Evolutionary conservation across 2,113 vertebrate genomes (phyloP), one percentile per base, ranked within the genome.

Genomic region (Paracanthobrama guichenoti): DNA sequence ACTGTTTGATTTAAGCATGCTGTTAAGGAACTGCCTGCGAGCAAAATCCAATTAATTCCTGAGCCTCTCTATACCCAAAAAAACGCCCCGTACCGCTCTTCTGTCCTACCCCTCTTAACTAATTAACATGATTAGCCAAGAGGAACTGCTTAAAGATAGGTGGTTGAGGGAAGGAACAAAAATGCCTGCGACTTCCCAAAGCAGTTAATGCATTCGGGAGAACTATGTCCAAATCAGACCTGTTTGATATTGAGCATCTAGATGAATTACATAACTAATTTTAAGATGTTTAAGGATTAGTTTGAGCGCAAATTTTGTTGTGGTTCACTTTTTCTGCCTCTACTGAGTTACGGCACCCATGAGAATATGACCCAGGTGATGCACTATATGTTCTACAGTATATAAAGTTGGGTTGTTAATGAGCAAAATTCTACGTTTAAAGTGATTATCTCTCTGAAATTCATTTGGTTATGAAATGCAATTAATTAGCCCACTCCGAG

Each of bases 1-100:
- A 84, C 89, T 92, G 86, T 93, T 90, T 89, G 84, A 90, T 88
- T 88, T 90, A 89, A 89, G 84, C 75, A 90, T 88, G 50, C 74
- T 89, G 85, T 90, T 89, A 87, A 85, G 86, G 83, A 77, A 87
- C 83, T 55, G 86, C 82, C 39, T 79, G 73, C 74, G 64, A 86
- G 74, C 28, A 85, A 90, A 86, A 86, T 81, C 85, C 88, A 87
- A 85, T 88, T 88, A 88, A 84, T 80, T 85, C 85, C 83, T 81
- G 85, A 77, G 79, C 26, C 66, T 84, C 82, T 85, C 81, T 85
- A 82, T 85, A 87, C 79, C 80, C 86, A 85, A 87, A 87, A 46
- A 88, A 83, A 85, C 50, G 48, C 60, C 85, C 76, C 1, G n/a
- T 76, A 80, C 80, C 77, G 59, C 53, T 62, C 75, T 83, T 86